Conservation (phyloP, 2,888 invertebrate genomes). For the Apocheima hispidaria region DNA sequence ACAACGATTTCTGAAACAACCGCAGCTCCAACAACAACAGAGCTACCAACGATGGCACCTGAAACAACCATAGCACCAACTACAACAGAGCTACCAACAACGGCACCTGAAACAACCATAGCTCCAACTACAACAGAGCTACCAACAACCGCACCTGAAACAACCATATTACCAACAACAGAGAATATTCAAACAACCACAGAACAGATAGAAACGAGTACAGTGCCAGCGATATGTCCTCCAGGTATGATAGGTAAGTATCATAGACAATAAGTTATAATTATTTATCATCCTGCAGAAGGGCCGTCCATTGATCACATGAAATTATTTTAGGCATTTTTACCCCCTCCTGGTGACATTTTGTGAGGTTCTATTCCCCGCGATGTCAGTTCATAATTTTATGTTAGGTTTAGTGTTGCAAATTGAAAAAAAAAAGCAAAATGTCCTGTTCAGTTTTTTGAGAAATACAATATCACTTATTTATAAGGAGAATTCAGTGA, state of each 20-base stretch:
- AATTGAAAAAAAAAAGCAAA: no score
- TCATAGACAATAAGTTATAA: neutral
- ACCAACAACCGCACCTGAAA: constrained; percentile 21
- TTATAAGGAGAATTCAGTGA: no score
- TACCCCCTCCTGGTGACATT: no score
- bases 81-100: constrained; percentile 12
- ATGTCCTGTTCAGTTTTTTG: no score
- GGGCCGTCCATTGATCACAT: no score
- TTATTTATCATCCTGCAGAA: no score
- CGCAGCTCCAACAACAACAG: neutral
- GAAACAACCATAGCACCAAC: neutral
- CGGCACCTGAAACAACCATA: constrained; percentile 16
- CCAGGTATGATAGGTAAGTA: constrained; percentile 16
- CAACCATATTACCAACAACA: constrained; percentile 16
- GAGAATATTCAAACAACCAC: constrained; percentile 23
- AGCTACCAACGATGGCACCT: neutral
- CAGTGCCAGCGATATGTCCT: constrained; percentile 4
- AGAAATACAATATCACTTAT: no score
- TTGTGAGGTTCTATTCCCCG: no score
- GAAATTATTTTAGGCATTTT: no score
- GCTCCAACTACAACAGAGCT: constrained; percentile 17
- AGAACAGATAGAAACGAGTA: constrained; percentile 21
- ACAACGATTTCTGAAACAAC: neutral
- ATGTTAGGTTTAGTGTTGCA: no score
- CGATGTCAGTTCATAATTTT: no score